phyloP scores from a whole-genome alignment of 2,888 invertebrate species.

The Eilema depressum region DNA sequence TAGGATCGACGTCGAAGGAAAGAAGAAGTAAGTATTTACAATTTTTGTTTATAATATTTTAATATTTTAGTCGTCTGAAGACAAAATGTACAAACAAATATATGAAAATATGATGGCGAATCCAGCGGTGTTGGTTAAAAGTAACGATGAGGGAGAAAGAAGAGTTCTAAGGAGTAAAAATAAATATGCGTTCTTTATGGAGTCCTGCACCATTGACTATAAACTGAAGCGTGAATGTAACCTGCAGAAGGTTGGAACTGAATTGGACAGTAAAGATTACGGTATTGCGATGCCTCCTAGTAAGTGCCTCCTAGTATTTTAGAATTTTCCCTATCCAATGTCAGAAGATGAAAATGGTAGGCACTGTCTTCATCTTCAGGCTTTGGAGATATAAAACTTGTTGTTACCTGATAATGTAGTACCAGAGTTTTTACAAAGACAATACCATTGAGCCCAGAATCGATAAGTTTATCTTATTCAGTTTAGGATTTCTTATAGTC shows the following conservation, averaged over 20 bases:
- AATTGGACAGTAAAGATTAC: slow-evolving; percentile 94
- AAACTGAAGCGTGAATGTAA: slow-evolving; percentile 93
- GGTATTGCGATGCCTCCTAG: slow-evolving; percentile 95
- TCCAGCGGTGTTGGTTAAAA: slow-evolving; percentile 91
- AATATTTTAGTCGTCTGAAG: slow-evolving; percentile 88
- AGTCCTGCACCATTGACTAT: slow-evolving; percentile 97
- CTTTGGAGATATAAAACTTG: too few relatives aligned
- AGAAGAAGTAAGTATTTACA: too few relatives aligned
- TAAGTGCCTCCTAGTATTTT: slow-evolving; percentile 73
- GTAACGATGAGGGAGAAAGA: slow-evolving; percentile 94
- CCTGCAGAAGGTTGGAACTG: slow-evolving; percentile 92
- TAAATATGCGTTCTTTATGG: slow-evolving; percentile 98
- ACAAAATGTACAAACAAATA: slow-evolving; percentile 95
- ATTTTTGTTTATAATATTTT: neutral
- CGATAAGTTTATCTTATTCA: too few relatives aligned
- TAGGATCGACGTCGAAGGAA: too few relatives aligned
- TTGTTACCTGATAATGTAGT: too few relatives aligned
- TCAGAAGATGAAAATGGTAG: too few relatives aligned
- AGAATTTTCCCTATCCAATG: too few relatives aligned
- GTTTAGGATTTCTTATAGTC: too few relatives aligned
- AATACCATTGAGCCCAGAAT: too few relatives aligned
- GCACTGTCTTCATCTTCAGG: too few relatives aligned
- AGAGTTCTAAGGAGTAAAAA: slow-evolving; percentile 87
- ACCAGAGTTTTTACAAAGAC: too few relatives aligned
- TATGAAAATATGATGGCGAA: slow-evolving; percentile 95